Percentiles rank a stretch among this genome's conserved stretches.
Conservation (phyloP, 2,113 vertebrate genomes). For the Muscicapa adusta region DNA sequence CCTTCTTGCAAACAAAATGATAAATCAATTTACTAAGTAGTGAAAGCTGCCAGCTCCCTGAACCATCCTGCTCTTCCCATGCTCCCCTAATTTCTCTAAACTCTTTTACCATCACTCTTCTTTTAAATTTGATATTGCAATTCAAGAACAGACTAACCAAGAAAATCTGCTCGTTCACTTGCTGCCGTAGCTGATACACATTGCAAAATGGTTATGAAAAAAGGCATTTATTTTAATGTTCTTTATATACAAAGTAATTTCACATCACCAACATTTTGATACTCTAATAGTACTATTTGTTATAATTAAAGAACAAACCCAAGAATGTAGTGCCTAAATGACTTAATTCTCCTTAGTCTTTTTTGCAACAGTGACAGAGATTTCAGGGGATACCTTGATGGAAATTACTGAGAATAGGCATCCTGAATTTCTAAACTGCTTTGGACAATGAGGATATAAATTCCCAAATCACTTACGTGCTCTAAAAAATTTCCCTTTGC, state of each 20-base stretch:
- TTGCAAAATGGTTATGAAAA: conserved; percentile 27
- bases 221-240: conserved; percentile 50
- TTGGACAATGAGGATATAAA: not conserved
- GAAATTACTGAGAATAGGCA: not conserved
- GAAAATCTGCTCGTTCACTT: not conserved
- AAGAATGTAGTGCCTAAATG: conserved; percentile 54
- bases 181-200: not conserved
- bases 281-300: conserved; percentile 52
- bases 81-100: not conserved
- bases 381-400: not conserved
- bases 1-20: not conserved
- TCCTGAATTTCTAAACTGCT: not conserved
- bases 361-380: not conserved
- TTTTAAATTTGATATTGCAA: not conserved
- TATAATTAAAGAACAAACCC: conserved; percentile 27
- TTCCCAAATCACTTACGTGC: not conserved
- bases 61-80: not conserved
- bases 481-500: not conserved
- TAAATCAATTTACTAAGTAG: not conserved
- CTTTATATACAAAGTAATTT: conserved; percentile 56
- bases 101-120: not conserved
- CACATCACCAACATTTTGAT: not conserved
- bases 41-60: not conserved
- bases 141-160: not conserved
- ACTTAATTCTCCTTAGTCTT: conserved; percentile 27